Evolutionary conservation across 2,888 invertebrate species (phyloP), one percentile per base, ranked within the genome.

Genomic region (Oxycera nigricornis): DNA sequence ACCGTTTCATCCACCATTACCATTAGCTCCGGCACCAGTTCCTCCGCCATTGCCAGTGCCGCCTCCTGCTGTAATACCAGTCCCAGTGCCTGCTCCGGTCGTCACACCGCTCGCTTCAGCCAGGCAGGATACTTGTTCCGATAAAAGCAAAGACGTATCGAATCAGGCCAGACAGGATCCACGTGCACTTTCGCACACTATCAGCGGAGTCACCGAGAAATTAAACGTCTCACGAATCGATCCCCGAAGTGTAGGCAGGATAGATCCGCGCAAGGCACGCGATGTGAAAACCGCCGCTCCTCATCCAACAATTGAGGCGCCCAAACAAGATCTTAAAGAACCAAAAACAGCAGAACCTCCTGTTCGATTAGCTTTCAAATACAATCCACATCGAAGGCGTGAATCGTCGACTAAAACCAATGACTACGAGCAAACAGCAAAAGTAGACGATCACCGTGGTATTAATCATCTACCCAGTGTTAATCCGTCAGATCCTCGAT

Each of bases 331-430:
- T 2, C 14, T 22, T 20, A 2, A 9, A 2, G 39, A 39, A 1
- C 17, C 35, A 46, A 46, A 46, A 22, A 30, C 57, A 68, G 41
- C n/a, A 14, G 72, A 62, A 20, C 52, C 20, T 26, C 62, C 30
- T 7, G 74, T 77, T 78, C 79, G 86, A n/a, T 76, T 86, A 24
- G 87, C 86, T 1, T 84, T 86, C 75, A 87, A 87, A 79, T 87
- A 86, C 75, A 84, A 86, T 79, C 86, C 86, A 1, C 85, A 85
- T 80, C 86, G 86, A 1, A 41, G 73, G 20, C 61, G 62, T 14
- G 61, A 39, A 22, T 7, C 50, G 3, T 26, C 59, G 9, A 9
- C 50, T 6, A 72, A 39, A 31, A 30, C 30, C 4, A 41, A 35
- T 28, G 61, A 73, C 2, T 39, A 20, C 30, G 73, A 73, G 1